Conservation (phyloP, 2,888 invertebrate genomes). For the Hyles lineata region DNA sequence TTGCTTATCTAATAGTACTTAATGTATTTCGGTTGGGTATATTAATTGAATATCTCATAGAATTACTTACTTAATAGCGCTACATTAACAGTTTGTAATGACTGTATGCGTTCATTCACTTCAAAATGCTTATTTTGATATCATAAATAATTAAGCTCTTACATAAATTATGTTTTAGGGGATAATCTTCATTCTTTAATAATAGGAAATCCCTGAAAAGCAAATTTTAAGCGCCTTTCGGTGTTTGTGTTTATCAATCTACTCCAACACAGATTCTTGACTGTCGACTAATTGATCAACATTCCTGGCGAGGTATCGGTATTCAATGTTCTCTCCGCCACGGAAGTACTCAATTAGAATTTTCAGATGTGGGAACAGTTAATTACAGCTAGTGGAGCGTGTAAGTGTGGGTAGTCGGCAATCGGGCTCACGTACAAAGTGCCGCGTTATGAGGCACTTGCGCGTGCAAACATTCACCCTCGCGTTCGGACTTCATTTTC, state of each 20-base stretch:
- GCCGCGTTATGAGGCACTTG: constrained; percentile 40
- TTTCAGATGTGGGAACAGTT: not conserved
- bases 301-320: constrained; percentile 3
- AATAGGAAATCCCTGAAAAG: too few species aligned
- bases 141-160: too few species aligned
- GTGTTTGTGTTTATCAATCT: too few species aligned
- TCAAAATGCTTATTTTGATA: too few species aligned
- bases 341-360: not conserved
- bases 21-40: not conserved
- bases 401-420: constrained; percentile 33
- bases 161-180: too few species aligned
- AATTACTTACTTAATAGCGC: too few species aligned
- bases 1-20: constrained; percentile 32
- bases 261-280: too few species aligned
- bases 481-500: constrained; percentile 73
- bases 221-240: too few species aligned
- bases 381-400: not conserved
- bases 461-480: constrained; percentile 54
- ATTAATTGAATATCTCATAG: not conserved
- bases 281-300: not conserved
- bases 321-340: not conserved
- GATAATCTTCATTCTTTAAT: too few species aligned
- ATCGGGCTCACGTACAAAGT: constrained; percentile 39
- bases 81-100: too few species aligned
- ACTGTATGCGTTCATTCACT: too few species aligned